Evolutionary conservation across 1,140 invertebrate genomes (phyloP).

Genomic region (Galleria mellonella): DNA sequence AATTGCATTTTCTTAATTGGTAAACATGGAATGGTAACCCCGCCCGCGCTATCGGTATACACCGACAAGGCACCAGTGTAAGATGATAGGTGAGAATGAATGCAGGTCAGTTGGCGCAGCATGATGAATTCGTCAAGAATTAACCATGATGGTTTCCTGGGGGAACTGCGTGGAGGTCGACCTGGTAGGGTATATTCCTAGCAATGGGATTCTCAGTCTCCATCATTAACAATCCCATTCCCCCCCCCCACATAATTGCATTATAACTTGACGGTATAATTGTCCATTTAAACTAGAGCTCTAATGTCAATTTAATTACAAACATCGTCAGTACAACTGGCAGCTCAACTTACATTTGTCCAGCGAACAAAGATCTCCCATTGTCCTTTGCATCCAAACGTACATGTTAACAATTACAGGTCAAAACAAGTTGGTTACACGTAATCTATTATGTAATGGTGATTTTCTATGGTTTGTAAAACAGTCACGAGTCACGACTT

Average conservation of each 20-base stretch:
- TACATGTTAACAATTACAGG: neutral
- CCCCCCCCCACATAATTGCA: neutral
- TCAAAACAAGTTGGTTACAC: neutral
- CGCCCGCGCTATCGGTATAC: no score
- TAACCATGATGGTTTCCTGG: no score
- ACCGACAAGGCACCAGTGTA: no score
- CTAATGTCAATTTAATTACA: neutral
- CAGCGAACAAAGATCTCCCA: neutral
- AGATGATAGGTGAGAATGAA: no score
- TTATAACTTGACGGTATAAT: neutral
- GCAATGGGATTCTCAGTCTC: no score
- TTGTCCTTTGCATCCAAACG: neutral
- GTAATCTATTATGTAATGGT: conserved; percentile 1
- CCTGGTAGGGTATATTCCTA: no score
- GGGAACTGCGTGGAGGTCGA: no score
- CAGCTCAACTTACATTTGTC: conserved; percentile 2
- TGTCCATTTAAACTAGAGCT: neutral
- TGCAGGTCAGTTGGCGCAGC: no score
- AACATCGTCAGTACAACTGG: neutral
- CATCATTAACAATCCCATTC: no score
- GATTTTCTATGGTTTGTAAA: conserved; percentile 1
- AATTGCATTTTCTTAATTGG: no score
- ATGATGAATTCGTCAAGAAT: no score
- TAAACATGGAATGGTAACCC: no score
- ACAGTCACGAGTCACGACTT: conserved; percentile 1